Base-by-base conservation (phyloP, 2,797 vertebrate genomes). In the Holocentrus rufus region DNA sequence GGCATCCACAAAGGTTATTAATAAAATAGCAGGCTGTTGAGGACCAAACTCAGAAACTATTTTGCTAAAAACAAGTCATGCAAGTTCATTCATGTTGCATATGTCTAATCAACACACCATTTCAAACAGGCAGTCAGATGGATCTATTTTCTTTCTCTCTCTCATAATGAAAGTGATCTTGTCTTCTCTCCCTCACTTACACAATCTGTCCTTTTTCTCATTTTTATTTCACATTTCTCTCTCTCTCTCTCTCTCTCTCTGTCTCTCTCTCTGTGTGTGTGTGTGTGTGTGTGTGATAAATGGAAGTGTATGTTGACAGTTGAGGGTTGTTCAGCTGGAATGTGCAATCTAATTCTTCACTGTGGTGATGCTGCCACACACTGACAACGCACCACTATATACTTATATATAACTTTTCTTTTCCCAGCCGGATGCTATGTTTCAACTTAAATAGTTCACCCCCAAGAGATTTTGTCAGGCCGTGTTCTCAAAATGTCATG, bases 311-410 rank as follows among this genome's bases (percentile, higher is more conserved):
- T 53, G 68, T 69, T 85, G 76, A 77, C 65, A 83, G 69, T 44
- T 87, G 65, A 87, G 42, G 80, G 79, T 44, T 68, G 34, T 70
- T 77, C 83, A 52, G 59, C 74, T 13, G 57, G 75, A 74, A 76
- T 79, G 56, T 84, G 71, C 77, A 85, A 84, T 73, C 31, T 55
- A 82, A 82, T 81, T 84, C 34, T 70, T 82, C 65, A 80, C 76
- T 20, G 65, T 44, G 46, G 52, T 50, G 67, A 49, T 52, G 30
- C 54, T 75, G 54, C 59, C 79, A 86, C 72, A 82, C 63, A 64
- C 55, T 56, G 20, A 59, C 56, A 76, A 81, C 13, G 34, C 55
- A 57, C 27, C 31, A 18, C 61, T 30, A 13, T 63, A 36, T 65
- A 31, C 0, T 58, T 59, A 58, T 25, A 55, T 72, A 13, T 11